Percentiles rank a stretch among this genome's conserved stretches.
Conservation (phyloP, 2,888 invertebrate genomes). For the Troides helena region DNA sequence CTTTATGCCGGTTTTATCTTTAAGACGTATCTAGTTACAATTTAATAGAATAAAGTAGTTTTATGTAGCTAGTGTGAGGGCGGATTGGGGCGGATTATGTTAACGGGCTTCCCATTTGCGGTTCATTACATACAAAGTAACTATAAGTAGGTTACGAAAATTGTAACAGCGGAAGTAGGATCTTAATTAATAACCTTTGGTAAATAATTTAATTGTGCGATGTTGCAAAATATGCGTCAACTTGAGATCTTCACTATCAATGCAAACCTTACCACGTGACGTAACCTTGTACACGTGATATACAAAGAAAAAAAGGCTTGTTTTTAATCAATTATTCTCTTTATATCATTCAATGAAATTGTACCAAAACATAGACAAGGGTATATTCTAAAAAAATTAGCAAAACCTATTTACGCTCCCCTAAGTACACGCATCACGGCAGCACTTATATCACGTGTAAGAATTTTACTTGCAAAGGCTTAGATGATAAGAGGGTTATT, state of each 20-base stretch:
- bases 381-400: too few relatives aligned
- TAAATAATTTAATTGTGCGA: neutral
- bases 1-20: neutral
- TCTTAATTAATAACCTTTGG: neutral
- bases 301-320: too few relatives aligned
- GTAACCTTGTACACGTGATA: too few relatives aligned
- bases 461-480: too few relatives aligned
- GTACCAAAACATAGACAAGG: too few relatives aligned
- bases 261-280: too few relatives aligned
- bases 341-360: too few relatives aligned
- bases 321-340: too few relatives aligned
- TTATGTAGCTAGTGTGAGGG: constrained; percentile 17
- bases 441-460: too few relatives aligned
- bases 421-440: too few relatives aligned
- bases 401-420: too few relatives aligned
- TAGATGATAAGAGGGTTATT: too few relatives aligned
- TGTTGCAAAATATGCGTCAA: neutral
- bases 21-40: constrained; percentile 11
- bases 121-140: constrained; percentile 13
- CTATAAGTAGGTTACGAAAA: constrained; percentile 17
- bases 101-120: constrained; percentile 27
- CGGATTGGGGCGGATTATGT: constrained; percentile 26
- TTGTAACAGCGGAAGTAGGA: neutral
- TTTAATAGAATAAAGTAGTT: constrained; percentile 21
- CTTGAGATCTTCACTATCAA: neutral